phyloP scores from a whole-genome alignment of 2,888 invertebrate genomes.

The Petrolisthes manimaculis region DNA sequence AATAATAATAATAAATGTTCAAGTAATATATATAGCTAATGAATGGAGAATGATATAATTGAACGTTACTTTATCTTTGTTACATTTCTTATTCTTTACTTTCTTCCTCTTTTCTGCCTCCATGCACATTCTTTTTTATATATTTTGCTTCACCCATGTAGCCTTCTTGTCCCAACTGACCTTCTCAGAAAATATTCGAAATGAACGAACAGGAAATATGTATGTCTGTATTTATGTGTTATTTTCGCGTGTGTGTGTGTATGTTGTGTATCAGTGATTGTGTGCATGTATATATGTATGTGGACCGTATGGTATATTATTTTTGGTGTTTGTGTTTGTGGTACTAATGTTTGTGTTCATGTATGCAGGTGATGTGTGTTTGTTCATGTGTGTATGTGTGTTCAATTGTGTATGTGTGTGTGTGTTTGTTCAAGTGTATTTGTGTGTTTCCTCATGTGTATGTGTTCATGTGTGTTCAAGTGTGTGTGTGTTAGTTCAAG shows the following conservation, averaged over 20 bases:
- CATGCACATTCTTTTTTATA: not conserved
- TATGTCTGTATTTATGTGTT: not conserved
- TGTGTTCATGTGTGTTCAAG: not conserved
- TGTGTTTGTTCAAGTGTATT: conserved; percentile 24
- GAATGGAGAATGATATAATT: too few species aligned
- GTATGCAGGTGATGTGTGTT: not conserved
- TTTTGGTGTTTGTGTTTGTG: conserved; percentile 29
- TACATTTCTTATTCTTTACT: not conserved
- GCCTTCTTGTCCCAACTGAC: not conserved
- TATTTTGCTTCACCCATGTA: not conserved
- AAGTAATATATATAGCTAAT: too few species aligned
- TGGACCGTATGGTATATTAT: conserved; percentile 8
- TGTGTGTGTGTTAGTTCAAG: not conserved
- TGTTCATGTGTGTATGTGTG: conserved; percentile 17
- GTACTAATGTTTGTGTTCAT: conserved; percentile 3
- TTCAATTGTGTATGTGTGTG: conserved; percentile 10
- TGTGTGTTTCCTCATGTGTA: conserved; percentile 20
- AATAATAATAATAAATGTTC: too few species aligned
- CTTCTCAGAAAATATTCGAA: not conserved
- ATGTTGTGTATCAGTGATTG: not conserved
- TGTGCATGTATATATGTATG: conserved; percentile 7
- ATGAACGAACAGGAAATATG: not conserved
- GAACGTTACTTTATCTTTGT: too few species aligned
- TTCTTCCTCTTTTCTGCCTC: not conserved
- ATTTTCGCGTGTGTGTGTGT: not conserved